Evolutionary conservation across 2,797 vertebrate genomes (phyloP).

Genomic region (Limnodromus scolopaceus): DNA sequence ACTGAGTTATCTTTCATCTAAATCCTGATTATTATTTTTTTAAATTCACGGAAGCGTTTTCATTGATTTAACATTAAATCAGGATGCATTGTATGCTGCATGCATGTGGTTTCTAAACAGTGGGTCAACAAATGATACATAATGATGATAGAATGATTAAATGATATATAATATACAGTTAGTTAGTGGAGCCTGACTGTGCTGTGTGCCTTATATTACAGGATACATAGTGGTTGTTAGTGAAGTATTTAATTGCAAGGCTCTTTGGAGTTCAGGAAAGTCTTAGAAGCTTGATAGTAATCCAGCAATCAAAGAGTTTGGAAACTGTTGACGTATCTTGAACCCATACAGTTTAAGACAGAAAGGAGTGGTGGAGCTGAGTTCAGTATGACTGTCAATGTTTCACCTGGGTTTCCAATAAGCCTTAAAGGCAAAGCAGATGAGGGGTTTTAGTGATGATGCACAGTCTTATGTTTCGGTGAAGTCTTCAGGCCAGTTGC

Average conservation of each 20-base stretch:
- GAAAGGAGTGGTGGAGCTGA: background rate
- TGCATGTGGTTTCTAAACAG: background rate
- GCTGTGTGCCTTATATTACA: background rate
- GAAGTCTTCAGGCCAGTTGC: background rate
- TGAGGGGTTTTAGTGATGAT: background rate
- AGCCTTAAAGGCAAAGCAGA: background rate
- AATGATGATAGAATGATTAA: no score
- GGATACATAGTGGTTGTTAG: background rate
- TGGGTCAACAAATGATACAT: background rate
- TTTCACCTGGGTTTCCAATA: background rate
- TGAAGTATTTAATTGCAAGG: background rate
- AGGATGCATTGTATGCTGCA: background rate
- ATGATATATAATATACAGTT: fast-evolving
- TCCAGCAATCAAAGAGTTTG: background rate
- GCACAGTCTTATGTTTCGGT: background rate
- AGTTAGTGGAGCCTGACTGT: background rate
- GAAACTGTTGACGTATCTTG: background rate
- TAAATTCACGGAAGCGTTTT: background rate
- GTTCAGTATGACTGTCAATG: background rate
- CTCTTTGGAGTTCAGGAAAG: background rate
- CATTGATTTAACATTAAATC: background rate
- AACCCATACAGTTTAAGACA: background rate
- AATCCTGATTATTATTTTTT: background rate
- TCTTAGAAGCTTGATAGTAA: background rate
- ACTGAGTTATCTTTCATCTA: background rate